Base-by-base conservation (phyloP, 2,797 vertebrate species). In the Dromococcyx pavoninus region DNA sequence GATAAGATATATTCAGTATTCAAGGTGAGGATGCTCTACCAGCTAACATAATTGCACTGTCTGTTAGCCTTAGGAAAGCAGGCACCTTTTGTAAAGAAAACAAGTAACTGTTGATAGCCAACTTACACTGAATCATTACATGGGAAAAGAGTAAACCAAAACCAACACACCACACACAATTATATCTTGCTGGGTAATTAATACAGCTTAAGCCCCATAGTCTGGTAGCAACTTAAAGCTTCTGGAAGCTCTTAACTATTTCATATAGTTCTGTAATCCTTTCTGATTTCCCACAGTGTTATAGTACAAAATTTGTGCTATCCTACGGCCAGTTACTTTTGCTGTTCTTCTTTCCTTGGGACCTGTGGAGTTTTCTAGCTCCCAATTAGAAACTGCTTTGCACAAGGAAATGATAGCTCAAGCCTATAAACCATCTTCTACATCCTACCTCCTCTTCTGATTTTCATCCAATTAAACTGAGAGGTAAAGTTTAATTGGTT, bases 401-500 rank as follows among this genome's bases (percentile, higher is more conserved):
- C 73, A 81, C 72, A 78, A 35, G 54, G 21, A 92, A 91, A 94
- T 24, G 60, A 72, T 11, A 91, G 72, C 37, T 61, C 91, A 86
- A 93, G 54, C 22, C 70, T 43, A 79, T 61, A 91, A 93, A 80
- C 37, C 13, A 81, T n/a, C 41, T 48, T 66, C 56, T 56, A 27
- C 44, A 89, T 43, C 37, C 56, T 78, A 72, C 13, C 23, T 92
- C 61, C n/a, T 84, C 58, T 80, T 93, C 73, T 6, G 2, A 70
- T 70, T 78, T 92, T 79, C 53, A 94, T 25, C 62, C 46, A 88
- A 86, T 88, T 91, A 94, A 94, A 48, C 48, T 66, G 39, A 89
- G 23, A 84, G 32, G 25, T 77, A 5, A 83, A 86, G 46, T 46
- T 93, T 39, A 75, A 53, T 77, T 84, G 27, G 41, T 35, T 72